Conservation (phyloP, 2,113 vertebrate species). For the Parotia lawesii region DNA sequence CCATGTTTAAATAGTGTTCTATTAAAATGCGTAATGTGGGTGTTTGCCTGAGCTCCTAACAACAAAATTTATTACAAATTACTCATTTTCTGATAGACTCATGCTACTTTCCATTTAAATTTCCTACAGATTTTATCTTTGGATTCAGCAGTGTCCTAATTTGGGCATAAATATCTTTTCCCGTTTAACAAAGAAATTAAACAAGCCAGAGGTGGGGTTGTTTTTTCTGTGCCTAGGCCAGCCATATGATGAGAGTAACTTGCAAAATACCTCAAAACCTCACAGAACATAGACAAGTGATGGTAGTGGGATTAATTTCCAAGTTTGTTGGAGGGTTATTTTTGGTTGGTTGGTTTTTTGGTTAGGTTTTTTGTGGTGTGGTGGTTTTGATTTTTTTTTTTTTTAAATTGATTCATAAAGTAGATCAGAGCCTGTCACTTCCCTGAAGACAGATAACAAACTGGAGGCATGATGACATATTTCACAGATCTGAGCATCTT, state of each 20-base stretch:
- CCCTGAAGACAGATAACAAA: neutral
- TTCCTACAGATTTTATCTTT: conserved; percentile 64
- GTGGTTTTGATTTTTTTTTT: neutral
- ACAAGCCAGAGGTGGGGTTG: neutral
- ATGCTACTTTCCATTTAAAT: conserved; percentile 54
- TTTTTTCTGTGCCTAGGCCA: neutral
- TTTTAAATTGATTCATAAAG: neutral
- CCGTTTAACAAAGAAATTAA: conserved; percentile 31
- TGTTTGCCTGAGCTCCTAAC: conserved; percentile 59
- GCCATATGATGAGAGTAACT: neutral
- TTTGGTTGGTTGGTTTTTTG: neutral
- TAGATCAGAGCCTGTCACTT: neutral
- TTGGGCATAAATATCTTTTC: conserved; percentile 48
- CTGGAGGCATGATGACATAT: neutral
- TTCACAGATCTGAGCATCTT: neutral
- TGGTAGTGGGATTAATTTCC: neutral
- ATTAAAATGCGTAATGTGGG: conserved; percentile 27
- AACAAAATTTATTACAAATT: conserved; percentile 64
- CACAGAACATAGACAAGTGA: neutral
- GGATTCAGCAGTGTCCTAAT: conserved; percentile 54
- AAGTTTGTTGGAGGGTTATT: neutral
- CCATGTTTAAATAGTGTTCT: conserved; percentile 41
- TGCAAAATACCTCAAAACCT: neutral
- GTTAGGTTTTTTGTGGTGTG: neutral
- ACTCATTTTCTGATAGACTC: conserved; percentile 62